Evolutionary conservation across 1,140 invertebrate genomes (phyloP).

Genomic region (Potamilus streckersoni): DNA sequence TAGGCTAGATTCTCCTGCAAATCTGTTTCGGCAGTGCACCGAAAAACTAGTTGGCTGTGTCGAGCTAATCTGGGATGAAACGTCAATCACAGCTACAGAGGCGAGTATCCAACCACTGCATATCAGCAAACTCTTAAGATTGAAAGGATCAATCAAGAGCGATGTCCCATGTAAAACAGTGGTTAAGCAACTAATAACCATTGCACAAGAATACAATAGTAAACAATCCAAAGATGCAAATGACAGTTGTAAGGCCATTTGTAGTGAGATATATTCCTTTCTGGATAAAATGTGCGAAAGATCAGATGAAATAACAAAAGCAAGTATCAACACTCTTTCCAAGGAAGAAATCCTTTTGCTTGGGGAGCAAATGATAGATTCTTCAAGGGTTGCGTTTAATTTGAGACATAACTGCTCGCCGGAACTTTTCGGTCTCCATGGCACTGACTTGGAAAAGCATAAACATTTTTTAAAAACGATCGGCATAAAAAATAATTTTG

Average conservation of each 20-base stretch:
- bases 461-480: constrained; percentile 1
- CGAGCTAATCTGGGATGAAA: neutral
- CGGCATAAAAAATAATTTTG: constrained; percentile 7
- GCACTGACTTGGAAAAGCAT: neutral
- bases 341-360: neutral
- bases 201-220: constrained; percentile 4
- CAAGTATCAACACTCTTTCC: neutral
- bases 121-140: neutral
- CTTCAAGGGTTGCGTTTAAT: constrained; percentile 10
- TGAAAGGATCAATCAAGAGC: neutral
- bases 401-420: constrained; percentile 8
- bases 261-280: too few species aligned
- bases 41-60: neutral
- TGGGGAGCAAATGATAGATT: constrained; percentile 5
- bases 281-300: neutral
- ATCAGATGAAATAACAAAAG: neutral
- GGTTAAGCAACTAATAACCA: neutral
- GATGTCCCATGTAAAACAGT: neutral
- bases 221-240: neutral
- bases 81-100: neutral
- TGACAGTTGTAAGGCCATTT: too few species aligned
- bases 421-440: constrained; percentile 3
- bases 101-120: neutral
- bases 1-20: neutral
- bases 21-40: neutral